Evolutionary conservation across 2,888 invertebrate genomes (phyloP).

Genomic region (Slavum lentiscoides): DNA sequence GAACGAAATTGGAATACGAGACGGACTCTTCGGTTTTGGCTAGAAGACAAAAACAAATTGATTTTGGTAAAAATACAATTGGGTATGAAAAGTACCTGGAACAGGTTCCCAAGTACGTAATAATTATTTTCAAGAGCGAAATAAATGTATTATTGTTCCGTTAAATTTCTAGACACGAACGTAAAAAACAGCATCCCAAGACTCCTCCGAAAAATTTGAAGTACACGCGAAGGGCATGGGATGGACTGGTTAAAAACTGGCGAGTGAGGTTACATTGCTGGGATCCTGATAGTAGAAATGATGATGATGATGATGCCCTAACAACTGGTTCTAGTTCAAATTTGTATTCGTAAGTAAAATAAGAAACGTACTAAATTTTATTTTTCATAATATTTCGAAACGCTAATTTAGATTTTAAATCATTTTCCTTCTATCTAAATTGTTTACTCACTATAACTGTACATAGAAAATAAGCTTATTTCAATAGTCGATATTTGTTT

Average conservation of each 20-base stretch:
- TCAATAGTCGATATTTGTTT: too few species aligned
- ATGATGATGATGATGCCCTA: slow-evolving; percentile 48
- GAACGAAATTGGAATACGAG: slow-evolving; percentile 62
- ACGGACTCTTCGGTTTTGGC: slow-evolving; percentile 72
- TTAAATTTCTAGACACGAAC: slow-evolving; percentile 59
- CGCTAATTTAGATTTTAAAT: too few species aligned
- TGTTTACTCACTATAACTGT: too few species aligned
- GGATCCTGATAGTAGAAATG: slow-evolving; percentile 62
- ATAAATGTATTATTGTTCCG: not conserved
- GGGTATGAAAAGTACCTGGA: slow-evolving; percentile 79
- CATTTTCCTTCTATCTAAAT: too few species aligned
- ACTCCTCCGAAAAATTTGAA: slow-evolving; percentile 88
- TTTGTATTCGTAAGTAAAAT: slow-evolving; percentile 28
- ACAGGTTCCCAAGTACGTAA: slow-evolving; percentile 69
- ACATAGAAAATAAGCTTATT: too few species aligned
- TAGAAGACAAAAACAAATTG: slow-evolving; percentile 89
- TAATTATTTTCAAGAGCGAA: not conserved
- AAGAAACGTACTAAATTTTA: not conserved
- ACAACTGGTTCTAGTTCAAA: slow-evolving; percentile 41
- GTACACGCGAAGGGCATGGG: slow-evolving; percentile 92
- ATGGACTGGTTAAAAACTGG: slow-evolving; percentile 86
- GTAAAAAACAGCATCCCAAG: slow-evolving; percentile 76
- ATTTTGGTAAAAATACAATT: slow-evolving; percentile 90
- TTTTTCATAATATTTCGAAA: not conserved
- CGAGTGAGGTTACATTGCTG: slow-evolving; percentile 79